phyloP scores from a whole-genome alignment of 2,113 vertebrate species.

The Syngnathoides biaculeatus region DNA sequence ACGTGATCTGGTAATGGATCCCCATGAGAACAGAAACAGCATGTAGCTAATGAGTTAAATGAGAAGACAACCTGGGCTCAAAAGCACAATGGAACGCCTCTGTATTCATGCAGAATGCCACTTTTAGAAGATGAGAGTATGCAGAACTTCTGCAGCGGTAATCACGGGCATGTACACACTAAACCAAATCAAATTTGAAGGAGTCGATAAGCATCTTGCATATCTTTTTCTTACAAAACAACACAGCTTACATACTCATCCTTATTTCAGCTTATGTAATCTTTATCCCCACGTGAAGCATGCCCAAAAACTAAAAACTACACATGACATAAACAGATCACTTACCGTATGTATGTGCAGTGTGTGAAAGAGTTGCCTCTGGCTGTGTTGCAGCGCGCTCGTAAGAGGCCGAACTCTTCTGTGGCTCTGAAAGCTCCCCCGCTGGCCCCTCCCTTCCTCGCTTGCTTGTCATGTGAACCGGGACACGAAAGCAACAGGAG shows the following conservation, averaged over 20 bases:
- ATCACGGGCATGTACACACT: background rate
- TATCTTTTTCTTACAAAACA: background rate
- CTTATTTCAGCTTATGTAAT: background rate
- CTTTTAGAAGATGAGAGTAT: conserved; percentile 16
- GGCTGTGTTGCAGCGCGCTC: conserved; percentile 49
- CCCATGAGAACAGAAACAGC: conserved; percentile 22
- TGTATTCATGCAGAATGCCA: conserved; percentile 14
- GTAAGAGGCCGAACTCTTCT: conserved; percentile 63
- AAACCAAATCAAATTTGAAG: background rate
- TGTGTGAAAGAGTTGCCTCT: conserved; percentile 42
- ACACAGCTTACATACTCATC: conserved; percentile 3
- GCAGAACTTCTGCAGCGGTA: conserved; percentile 14
- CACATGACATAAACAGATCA: conserved; percentile 29
- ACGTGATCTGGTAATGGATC: conserved; percentile 17
- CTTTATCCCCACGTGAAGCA: background rate
- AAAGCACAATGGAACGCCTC: conserved; percentile 16
- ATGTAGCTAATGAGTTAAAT: background rate
- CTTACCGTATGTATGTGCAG: conserved; percentile 58
- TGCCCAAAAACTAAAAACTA: conserved; percentile 7
- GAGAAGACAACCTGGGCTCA: background rate
- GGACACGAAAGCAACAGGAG: conserved; percentile 31
- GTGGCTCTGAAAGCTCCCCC: conserved; percentile 44
- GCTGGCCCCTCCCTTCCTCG: conserved; percentile 49
- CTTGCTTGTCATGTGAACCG: conserved; percentile 59
- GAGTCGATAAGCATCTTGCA: background rate